Base-by-base conservation (phyloP, 2,113 vertebrate genomes). In the Poicephalus meyeri region DNA sequence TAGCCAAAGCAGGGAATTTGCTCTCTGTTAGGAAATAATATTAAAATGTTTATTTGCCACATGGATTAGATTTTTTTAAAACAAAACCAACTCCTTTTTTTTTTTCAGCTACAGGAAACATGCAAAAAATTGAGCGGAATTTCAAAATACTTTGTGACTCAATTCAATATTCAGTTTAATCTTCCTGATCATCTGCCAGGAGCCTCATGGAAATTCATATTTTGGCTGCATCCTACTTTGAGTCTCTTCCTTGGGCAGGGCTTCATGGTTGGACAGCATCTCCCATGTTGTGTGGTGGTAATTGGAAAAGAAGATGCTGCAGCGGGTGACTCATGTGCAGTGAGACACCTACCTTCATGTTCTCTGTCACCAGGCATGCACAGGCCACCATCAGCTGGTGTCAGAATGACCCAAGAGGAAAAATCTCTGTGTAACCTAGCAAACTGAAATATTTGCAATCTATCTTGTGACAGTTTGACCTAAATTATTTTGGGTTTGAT, bases 401-500 rank as follows among this genome's bases (percentile, higher is more conserved):
- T 92, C 90, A 69, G 9, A 91, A 39, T 81, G 86, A 92, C 80
- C 92, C 65, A 58, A 74, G 37, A 86, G 39, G 56, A 93, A 88
- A 86, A 16, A 13, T 10, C 76, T 61, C 9, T 68, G 13, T 85
- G 66, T 88, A 76, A 65, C 87, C 37, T 77, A 72, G 61, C 53
- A 81, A 80, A 61, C 33, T 33, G 60, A 86, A 94, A 69, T 90
- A 73, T 16, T 82, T 86, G 86, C 46, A 6, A 64, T 80, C 44
- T 84, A 8, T 93, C 93, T 66, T 50, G 77, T 63, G 92, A 90
- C 95, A 91, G 28, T 91, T 86, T 86, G 83, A 89, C 95, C 82
- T 73, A 23, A 88, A 80, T 86, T 44, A n/a, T 64, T 80, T 80
- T 52, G 33, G 11, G 2, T 80, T 95, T 91, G 26, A 55, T 93